These are phyloP conservation scores for Drosophila nigrodunni DNA, from an alignment of 1,140 invertebrate genomes.

Conservation along the genomic window DNA sequence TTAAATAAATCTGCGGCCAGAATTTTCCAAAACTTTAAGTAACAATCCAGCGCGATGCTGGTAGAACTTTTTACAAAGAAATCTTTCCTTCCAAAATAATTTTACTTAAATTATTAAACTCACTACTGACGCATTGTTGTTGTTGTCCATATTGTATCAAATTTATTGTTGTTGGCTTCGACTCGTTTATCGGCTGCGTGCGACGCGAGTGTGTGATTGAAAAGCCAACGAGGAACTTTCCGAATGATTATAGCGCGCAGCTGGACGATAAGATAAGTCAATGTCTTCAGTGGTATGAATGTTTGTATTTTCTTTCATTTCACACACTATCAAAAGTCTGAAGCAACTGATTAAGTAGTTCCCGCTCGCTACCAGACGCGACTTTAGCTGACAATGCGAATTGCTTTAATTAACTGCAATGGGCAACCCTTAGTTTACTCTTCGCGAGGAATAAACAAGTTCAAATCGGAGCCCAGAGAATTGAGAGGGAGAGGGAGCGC, in stretches of 20 bases:
- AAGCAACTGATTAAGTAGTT: conserved; percentile 40
- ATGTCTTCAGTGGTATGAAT: conserved; percentile 1
- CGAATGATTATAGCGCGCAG: conserved; percentile 14
- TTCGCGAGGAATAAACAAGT: neutral
- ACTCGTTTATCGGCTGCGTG: conserved; percentile 59
- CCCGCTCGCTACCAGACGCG: conserved; percentile 14
- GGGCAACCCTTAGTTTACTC: conserved; percentile 49
- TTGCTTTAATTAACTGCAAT: conserved; percentile 73
- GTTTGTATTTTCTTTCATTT: conserved; percentile 8
- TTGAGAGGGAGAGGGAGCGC: conserved; percentile 5
- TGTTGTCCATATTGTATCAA: conserved; percentile 30
- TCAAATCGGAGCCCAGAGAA: conserved; percentile 14
- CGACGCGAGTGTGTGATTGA: conserved; percentile 46
- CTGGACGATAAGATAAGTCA: conserved; percentile 62
- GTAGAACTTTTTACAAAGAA: neutral
- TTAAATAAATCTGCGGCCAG: neutral
- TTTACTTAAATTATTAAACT: neutral
- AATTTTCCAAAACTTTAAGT: too few species aligned
- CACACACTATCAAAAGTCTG: conserved; percentile 18
- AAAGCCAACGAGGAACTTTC: conserved; percentile 38
- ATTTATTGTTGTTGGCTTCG: conserved; percentile 38
- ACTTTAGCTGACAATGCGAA: conserved; percentile 45
- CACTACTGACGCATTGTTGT: neutral
- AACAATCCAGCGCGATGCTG: neutral
- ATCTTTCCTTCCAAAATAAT: too few species aligned